A percentile compares a stretch with the other conserved stretches of the same genome.
Conservation (phyloP, 2,797 vertebrate genomes). For the Xerus rutilus region DNA sequence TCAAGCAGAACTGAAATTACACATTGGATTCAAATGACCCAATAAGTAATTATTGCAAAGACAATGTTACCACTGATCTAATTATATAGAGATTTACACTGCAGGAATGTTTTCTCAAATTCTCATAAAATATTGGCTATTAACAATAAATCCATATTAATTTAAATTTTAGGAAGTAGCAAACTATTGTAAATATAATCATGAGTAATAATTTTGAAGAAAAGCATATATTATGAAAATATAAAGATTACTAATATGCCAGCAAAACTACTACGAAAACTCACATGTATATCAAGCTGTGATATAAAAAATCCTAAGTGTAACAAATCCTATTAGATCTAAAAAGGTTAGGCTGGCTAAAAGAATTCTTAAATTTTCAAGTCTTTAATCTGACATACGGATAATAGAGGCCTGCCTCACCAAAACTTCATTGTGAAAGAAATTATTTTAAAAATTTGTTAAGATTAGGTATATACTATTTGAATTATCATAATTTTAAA, state of each 20-base stretch:
- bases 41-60: conserved; percentile 30
- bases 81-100: background rate
- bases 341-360: background rate
- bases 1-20: background rate
- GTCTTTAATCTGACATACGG: background rate
- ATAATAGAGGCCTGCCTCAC: background rate
- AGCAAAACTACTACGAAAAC: conserved; percentile 25
- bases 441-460: conserved; percentile 27
- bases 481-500: conserved; percentile 17
- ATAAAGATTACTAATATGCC: background rate
- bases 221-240: background rate
- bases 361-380: conserved; percentile 49
- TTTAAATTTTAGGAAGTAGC: conserved; percentile 23
- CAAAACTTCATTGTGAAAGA: background rate
- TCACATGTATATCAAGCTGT: background rate
- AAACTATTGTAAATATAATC: conserved; percentile 21
- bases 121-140: conserved; percentile 4
- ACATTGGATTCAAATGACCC: conserved; percentile 1
- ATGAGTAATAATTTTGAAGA: conserved; percentile 52
- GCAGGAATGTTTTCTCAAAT: background rate
- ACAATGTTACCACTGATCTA: background rate
- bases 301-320: conserved; percentile 21
- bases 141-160: background rate
- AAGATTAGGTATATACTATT: background rate
- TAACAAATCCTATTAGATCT: conserved; percentile 1